Percentiles rank a stretch among this genome's conserved stretches.
phyloP scores from a whole-genome alignment of 2,888 invertebrate genomes.

The Apamea sordens region DNA sequence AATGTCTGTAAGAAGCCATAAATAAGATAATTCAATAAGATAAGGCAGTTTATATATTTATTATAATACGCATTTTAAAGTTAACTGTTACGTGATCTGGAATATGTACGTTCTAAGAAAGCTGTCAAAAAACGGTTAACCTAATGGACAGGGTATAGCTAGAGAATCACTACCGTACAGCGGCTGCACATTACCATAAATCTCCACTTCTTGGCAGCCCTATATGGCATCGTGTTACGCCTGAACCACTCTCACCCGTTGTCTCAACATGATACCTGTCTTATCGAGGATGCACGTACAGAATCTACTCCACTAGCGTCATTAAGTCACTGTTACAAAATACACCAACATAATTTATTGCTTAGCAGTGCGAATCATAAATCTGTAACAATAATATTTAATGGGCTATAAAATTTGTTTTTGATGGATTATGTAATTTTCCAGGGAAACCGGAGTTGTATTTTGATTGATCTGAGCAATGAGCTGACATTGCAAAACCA shows the following conservation, averaged over 20 bases:
- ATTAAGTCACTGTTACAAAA: constrained; percentile 55
- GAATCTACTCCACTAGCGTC: constrained; percentile 28
- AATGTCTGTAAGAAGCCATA: no score
- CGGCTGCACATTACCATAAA: constrained; percentile 3
- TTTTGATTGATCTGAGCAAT: constrained; percentile 9
- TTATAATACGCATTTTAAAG: no score
- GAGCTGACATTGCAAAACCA: not conserved
- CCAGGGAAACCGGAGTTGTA: not conserved
- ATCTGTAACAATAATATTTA: constrained; percentile 49
- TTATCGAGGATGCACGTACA: constrained; percentile 51
- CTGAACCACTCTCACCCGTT: constrained; percentile 41
- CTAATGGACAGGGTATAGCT: no score
- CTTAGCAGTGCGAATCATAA: constrained; percentile 39
- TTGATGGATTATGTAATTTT: constrained; percentile 38
- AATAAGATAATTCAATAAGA: no score
- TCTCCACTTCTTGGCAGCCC: constrained; percentile 30
- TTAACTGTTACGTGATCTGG: no score
- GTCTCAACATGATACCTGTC: constrained; percentile 56
- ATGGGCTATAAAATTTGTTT: constrained; percentile 19
- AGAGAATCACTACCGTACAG: not conserved
- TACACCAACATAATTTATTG: constrained; percentile 38
- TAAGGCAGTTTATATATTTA: no score
- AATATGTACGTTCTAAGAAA: no score
- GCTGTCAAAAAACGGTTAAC: no score
- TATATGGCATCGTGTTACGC: constrained; percentile 19